Evolutionary conservation across 1,140 invertebrate species (phyloP).

Genomic region (Heliconius congener): DNA sequence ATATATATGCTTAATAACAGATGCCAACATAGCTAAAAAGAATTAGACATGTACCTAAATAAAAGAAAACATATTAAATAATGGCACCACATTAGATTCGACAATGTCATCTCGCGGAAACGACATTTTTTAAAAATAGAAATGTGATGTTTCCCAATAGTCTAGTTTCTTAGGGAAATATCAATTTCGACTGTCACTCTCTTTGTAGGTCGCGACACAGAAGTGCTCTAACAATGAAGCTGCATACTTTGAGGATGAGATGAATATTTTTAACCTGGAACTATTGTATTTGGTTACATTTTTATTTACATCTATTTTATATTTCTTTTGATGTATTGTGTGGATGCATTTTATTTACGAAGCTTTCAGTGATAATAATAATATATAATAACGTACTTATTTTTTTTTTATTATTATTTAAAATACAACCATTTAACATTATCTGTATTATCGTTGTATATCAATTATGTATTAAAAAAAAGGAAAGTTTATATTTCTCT

Average conservation of each 20-base stretch:
- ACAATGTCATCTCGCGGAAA: constrained; percentile 16
- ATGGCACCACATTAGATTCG: background rate
- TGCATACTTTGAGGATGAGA: constrained; percentile 12
- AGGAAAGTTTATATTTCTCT: too few relatives aligned
- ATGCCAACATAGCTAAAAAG: too few relatives aligned
- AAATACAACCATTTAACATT: background rate
- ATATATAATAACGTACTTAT: background rate
- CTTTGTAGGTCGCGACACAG: constrained; percentile 33
- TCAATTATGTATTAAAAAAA: background rate
- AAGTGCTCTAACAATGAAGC: constrained; percentile 26
- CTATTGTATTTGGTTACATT: constrained; percentile 4
- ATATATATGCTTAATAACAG: too few relatives aligned
- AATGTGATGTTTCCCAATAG: constrained; percentile 26
- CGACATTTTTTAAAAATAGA: constrained; percentile 28
- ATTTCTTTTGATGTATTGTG: background rate
- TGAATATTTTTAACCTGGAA: constrained; percentile 18
- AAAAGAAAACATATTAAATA: too few relatives aligned
- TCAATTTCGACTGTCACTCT: constrained; percentile 33
- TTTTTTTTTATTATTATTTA: background rate
- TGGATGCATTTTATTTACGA: background rate
- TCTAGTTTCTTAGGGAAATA: constrained; percentile 35
- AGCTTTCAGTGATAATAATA: background rate
- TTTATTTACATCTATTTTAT: background rate
- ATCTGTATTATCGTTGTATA: background rate
- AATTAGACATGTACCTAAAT: too few relatives aligned